A percentile compares a stretch with the other conserved stretches of the same genome.
Conservation (phyloP, 2,113 vertebrate genomes). For the Egretta garzetta region DNA sequence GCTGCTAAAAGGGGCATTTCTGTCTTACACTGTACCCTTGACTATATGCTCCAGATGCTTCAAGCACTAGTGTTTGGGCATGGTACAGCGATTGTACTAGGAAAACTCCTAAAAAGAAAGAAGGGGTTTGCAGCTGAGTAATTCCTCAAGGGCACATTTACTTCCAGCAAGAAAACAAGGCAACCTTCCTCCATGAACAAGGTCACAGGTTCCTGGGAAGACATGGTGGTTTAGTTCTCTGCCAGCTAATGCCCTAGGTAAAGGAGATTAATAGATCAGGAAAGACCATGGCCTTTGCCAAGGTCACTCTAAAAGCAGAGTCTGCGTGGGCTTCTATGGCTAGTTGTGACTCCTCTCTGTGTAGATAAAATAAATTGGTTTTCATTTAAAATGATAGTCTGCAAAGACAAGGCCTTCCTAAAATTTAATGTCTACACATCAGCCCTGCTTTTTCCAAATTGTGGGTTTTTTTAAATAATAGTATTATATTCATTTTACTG, state of each 20-base stretch:
- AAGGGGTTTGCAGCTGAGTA: neutral
- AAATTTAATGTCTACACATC: neutral
- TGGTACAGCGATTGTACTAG: neutral
- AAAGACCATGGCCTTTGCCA: neutral
- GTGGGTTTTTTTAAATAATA: neutral
- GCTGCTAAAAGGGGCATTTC: neutral
- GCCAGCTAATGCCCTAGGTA: neutral
- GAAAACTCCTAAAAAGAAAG: neutral
- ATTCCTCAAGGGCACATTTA: neutral
- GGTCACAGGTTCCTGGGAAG: neutral
- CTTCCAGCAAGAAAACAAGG: neutral
- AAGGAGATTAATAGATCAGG: neutral
- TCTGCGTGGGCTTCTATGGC: neutral
- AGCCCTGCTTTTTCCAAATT: neutral
- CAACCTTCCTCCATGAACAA: neutral
- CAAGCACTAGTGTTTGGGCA: neutral
- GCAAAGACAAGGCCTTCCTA: neutral
- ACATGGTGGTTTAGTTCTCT: neutral
- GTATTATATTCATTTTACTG: neutral
- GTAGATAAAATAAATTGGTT: neutral
- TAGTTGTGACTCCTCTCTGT: neutral
- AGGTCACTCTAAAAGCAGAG: neutral
- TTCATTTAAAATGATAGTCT: neutral
- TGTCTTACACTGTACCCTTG: fast-evolving
- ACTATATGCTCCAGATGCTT: neutral